Percentiles rank a stretch among this genome's conserved stretches.
These are phyloP conservation scores for Atta colombica DNA, from an alignment of 1,140 invertebrate genomes.

Conservation along the genomic window DNA sequence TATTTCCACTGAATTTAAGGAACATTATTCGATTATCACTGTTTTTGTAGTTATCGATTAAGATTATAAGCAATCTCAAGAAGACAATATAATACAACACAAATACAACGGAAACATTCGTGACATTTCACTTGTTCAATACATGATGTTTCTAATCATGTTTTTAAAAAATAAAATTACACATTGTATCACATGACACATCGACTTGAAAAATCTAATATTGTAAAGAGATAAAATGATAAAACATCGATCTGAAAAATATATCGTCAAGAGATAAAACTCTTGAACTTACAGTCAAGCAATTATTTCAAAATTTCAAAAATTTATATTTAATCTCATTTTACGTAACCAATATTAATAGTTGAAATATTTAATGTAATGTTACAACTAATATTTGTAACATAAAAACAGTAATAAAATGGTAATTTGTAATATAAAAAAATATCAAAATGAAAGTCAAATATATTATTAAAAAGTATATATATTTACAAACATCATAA, in stretches of 20 bases:
- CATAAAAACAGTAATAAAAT: too few species aligned
- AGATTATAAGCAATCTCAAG: not conserved
- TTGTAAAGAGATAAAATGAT: not conserved
- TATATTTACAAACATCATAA: not conserved
- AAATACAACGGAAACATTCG: not conserved
- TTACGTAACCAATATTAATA: not conserved
- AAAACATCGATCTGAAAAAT: not conserved
- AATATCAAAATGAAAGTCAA: too few species aligned
- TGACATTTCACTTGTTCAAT: not conserved
- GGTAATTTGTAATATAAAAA: too few species aligned
- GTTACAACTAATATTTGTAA: too few species aligned
- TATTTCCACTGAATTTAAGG: constrained; percentile 25
- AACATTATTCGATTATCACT: constrained; percentile 15
- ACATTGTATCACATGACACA: too few species aligned
- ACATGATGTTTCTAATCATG: not conserved
- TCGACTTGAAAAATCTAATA: not conserved
- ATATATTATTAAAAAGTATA: too few species aligned
- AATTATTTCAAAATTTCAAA: not conserved
- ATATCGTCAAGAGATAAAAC: not conserved
- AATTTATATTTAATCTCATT: too few species aligned
- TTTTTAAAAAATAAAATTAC: not conserved
- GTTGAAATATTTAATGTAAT: not conserved
- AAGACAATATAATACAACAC: not conserved
- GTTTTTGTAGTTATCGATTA: constrained; percentile 3
- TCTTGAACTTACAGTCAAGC: not conserved